phyloP scores from a whole-genome alignment of 2,797 vertebrate species.

The Myotis findleyi region DNA sequence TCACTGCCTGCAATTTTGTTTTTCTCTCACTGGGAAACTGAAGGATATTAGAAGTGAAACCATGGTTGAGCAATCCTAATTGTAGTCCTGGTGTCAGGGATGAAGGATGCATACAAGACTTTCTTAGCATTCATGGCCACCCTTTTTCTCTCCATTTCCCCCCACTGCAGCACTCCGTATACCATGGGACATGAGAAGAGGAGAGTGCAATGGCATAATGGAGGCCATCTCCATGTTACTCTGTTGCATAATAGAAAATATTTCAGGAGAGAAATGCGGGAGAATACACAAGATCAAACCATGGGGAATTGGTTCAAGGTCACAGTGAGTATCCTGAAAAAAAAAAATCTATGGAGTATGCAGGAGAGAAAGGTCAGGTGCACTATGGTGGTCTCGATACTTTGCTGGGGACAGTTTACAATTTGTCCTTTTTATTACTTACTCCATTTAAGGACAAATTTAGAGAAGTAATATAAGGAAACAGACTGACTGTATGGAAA shows the following conservation, averaged over 20 bases:
- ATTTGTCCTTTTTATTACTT: not conserved
- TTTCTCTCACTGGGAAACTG: not conserved
- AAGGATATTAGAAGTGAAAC: not conserved
- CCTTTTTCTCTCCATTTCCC: not conserved
- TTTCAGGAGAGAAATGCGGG: not conserved
- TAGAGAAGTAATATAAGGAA: not conserved
- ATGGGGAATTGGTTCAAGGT: conserved; percentile 88
- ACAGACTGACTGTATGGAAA: not conserved
- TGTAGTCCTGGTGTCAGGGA: not conserved
- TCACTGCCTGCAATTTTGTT: not conserved
- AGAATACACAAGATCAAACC: conserved; percentile 13
- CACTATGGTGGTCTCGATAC: not conserved
- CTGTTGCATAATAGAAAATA: not conserved
- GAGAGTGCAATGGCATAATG: conserved; percentile 81
- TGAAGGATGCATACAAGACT: not conserved
- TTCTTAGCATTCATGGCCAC: not conserved
- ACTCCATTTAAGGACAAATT: not conserved
- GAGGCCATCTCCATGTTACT: conserved; percentile 59
- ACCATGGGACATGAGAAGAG: conserved; percentile 71
- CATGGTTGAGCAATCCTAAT: not conserved
- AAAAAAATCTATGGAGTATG: not conserved
- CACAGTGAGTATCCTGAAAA: conserved; percentile 63
- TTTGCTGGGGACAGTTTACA: not conserved
- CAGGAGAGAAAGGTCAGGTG: not conserved
- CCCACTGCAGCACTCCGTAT: conserved; percentile 86